These are phyloP conservation scores for Macrosteles quadrilineatus DNA, from an alignment of 1,140 invertebrate genomes.

Conservation along the genomic window DNA sequence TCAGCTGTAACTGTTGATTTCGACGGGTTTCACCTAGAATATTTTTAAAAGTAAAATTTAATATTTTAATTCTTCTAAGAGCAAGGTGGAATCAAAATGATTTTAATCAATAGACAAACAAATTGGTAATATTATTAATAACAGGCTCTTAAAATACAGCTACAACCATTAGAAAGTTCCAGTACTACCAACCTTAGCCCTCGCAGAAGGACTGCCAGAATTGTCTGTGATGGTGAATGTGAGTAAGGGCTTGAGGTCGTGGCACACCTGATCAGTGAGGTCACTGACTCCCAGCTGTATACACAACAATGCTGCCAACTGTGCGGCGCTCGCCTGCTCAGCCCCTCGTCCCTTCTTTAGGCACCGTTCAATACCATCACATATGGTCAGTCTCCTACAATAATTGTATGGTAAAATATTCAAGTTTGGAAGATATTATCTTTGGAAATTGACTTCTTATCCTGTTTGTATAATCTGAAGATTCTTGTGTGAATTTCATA, in stretches of 20 bases:
- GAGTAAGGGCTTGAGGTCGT: constrained; percentile 59
- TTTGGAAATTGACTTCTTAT: too few species aligned
- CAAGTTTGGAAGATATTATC: constrained; percentile 8
- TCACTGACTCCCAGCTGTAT: constrained; percentile 76
- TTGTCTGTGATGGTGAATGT: constrained; percentile 61
- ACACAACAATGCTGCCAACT: constrained; percentile 74
- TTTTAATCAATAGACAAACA: too few species aligned
- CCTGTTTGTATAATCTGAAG: too few species aligned
- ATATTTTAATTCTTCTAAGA: too few species aligned
- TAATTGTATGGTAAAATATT: constrained; percentile 35
- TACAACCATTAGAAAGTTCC: too few species aligned
- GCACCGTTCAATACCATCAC: constrained; percentile 76
- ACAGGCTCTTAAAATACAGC: too few species aligned
- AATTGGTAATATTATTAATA: too few species aligned
- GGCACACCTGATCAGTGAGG: constrained; percentile 62
- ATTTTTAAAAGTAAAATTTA: too few species aligned
- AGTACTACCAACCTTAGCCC: constrained; percentile 66
- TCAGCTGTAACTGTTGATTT: too few species aligned
- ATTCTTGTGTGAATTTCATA: too few species aligned
- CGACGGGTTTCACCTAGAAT: too few species aligned
- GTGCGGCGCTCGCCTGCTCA: constrained; percentile 78
- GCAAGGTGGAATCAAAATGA: too few species aligned
- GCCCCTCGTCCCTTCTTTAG: constrained; percentile 79
- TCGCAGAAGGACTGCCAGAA: constrained; percentile 57
- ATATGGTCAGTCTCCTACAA: constrained; percentile 71